Conservation (phyloP, 2,797 vertebrate genomes). For the Pipistrellus pygmaeus region DNA sequence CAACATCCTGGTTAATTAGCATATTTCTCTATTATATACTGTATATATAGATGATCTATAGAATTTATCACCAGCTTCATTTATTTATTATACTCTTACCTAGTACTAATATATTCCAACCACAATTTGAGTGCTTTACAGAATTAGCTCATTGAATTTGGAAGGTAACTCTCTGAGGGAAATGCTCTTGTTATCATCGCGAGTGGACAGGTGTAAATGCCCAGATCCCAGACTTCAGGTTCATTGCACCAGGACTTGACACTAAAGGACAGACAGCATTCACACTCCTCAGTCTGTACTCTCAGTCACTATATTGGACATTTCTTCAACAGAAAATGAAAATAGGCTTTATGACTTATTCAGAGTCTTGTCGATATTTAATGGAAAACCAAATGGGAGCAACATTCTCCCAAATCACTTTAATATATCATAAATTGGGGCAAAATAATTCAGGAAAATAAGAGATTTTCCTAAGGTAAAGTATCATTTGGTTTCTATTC, state of each 20-base stretch:
- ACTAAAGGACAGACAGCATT: not conserved
- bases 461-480: not conserved
- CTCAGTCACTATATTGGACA: not conserved
- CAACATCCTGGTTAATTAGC: too few relatives aligned
- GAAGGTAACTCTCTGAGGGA: accelerated
- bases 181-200: not conserved
- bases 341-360: not conserved
- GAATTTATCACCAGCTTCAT: not conserved
- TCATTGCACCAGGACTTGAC: not conserved
- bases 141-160: not conserved
- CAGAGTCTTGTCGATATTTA: not conserved
- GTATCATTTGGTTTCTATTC: not conserved
- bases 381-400: not conserved
- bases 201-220: accelerated
- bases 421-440: not conserved
- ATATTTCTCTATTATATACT: too few relatives aligned
- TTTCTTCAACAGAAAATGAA: not conserved
- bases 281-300: not conserved
- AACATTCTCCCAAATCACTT: not conserved
- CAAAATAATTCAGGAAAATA: not conserved
- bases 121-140: not conserved
- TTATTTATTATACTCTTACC: not conserved
- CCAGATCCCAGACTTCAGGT: not conserved
- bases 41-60: not conserved
- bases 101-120: not conserved